Percentiles rank a stretch among this genome's conserved stretches.
Evolutionary conservation across 2,888 invertebrate species (phyloP).

Genomic region (Sinodicranocentrus sp.): DNA sequence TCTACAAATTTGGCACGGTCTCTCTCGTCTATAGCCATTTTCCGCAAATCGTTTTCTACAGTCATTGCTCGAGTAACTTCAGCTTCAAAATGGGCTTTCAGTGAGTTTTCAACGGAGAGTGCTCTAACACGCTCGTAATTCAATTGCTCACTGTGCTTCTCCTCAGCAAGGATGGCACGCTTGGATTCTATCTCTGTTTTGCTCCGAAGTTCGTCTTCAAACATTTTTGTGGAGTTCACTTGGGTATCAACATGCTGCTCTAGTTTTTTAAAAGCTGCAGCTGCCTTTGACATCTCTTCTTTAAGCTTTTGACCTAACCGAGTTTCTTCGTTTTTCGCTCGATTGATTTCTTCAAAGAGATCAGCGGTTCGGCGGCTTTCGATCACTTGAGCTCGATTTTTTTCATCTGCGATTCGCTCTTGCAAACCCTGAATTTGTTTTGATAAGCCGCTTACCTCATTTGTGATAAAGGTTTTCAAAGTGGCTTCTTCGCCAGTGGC

Average conservation of each 20-base stretch:
- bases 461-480: slow-evolving; percentile 30
- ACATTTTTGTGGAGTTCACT: slow-evolving; percentile 8
- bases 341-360: slow-evolving; percentile 57
- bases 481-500: slow-evolving; percentile 43
- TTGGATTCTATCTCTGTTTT: slow-evolving; percentile 16
- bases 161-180: slow-evolving; percentile 23
- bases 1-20: slow-evolving; percentile 29
- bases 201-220: not conserved
- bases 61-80: slow-evolving; percentile 43
- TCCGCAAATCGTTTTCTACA: slow-evolving; percentile 34
- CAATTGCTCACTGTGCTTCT: slow-evolving; percentile 30
- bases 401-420: slow-evolving; percentile 56
- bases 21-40: slow-evolving; percentile 19
- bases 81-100: slow-evolving; percentile 39
- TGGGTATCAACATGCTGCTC: slow-evolving; percentile 49
- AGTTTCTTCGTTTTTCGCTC: slow-evolving; percentile 49
- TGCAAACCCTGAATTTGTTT: slow-evolving; percentile 49
- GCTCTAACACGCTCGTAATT: slow-evolving; percentile 43
- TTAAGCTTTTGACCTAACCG: slow-evolving; percentile 38
- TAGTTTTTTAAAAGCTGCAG: slow-evolving; percentile 53
- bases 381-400: slow-evolving; percentile 53
- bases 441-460: slow-evolving; percentile 22
- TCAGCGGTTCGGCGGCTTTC: slow-evolving; percentile 51
- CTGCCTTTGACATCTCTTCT: slow-evolving; percentile 60
- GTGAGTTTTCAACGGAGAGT: slow-evolving; percentile 9